Evolutionary conservation across 2,888 invertebrate species (phyloP).

Genomic region (Urechis unicinctus): DNA sequence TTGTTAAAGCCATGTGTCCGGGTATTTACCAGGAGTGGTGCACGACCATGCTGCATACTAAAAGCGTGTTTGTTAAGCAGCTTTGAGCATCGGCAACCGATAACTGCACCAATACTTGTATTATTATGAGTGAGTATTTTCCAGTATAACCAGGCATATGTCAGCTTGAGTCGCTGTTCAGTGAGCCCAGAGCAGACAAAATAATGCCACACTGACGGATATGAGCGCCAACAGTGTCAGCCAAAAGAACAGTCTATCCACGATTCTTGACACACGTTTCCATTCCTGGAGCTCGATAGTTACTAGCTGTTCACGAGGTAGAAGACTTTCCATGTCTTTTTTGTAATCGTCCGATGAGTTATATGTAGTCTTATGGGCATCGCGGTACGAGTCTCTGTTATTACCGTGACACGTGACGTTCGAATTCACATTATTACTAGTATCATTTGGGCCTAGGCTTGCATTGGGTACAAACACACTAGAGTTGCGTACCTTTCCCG

Average conservation of each 20-base stretch:
- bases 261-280: conserved; percentile 53
- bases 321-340: not conserved
- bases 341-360: not conserved
- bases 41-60: too few relatives aligned
- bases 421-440: not conserved
- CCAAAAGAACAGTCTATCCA: conserved; percentile 56
- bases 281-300: conserved; percentile 31
- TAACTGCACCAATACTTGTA: too few relatives aligned
- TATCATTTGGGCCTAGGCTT: not conserved
- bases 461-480: not conserved
- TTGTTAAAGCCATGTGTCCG: too few relatives aligned
- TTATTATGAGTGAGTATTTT: too few relatives aligned
- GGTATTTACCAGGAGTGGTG: too few relatives aligned
- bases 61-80: too few relatives aligned
- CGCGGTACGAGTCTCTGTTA: not conserved
- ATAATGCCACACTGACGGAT: conserved; percentile 7
- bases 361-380: not conserved
- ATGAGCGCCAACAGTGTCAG: conserved; percentile 49
- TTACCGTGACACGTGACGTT: not conserved
- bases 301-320: not conserved
- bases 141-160: too few relatives aligned
- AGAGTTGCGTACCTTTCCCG: not conserved
- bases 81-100: too few relatives aligned
- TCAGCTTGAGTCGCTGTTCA: too few relatives aligned
- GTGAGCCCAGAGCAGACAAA: conserved; percentile 1